These are phyloP conservation scores for Amazona vittata DNA, from an alignment of 2,113 vertebrate species.

Conservation along the genomic window DNA sequence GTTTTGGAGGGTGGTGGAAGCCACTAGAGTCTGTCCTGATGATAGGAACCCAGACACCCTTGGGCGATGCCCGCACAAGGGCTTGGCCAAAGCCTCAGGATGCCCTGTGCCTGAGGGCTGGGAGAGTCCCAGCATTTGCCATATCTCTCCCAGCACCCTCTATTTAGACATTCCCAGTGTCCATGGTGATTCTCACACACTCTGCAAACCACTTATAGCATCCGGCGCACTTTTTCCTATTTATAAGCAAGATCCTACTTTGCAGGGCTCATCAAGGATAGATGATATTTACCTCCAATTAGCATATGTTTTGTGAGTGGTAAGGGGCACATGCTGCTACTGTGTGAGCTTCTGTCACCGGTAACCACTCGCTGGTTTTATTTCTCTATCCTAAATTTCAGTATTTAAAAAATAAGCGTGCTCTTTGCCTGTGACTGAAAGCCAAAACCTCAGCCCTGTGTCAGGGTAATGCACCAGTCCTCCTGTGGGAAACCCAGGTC, in stretches of 20 bases:
- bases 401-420: neutral
- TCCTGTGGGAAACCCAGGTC: fast-evolving
- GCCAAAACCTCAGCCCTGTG: neutral
- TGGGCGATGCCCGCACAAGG: fast-evolving
- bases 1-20: neutral
- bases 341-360: neutral
- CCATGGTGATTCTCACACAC: neutral
- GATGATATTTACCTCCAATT: conserved; percentile 53
- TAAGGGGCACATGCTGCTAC: neutral
- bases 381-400: neutral
- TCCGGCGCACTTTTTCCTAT: neutral
- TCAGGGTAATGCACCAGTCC: neutral
- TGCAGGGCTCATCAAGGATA: neutral
- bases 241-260: neutral
- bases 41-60: fast-evolving
- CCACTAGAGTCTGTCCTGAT: fast-evolving
- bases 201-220: neutral
- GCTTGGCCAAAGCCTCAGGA: neutral
- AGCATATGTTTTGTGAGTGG: conserved; percentile 65
- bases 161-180: neutral
- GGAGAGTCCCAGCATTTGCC: neutral
- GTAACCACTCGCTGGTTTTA: neutral
- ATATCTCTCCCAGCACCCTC: neutral
- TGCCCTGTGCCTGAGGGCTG: fast-evolving
- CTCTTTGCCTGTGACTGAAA: neutral